Percentiles rank a stretch among this genome's conserved stretches.
Evolutionary conservation across 2,113 vertebrate genomes (phyloP).

Genomic region (Megaleporinus macrocephalus): DNA sequence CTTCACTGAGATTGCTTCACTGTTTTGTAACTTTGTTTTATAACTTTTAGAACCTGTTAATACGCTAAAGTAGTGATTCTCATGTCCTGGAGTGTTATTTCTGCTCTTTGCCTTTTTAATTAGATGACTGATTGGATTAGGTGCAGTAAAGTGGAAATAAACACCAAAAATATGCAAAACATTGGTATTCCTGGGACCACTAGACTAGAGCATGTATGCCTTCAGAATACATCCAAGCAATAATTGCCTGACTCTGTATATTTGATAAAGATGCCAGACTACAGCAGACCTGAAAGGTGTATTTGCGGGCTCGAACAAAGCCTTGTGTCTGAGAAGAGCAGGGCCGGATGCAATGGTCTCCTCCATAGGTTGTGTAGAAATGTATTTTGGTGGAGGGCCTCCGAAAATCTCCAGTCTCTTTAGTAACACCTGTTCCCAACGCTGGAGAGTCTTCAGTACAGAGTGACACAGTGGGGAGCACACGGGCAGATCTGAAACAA

Average conservation of each 20-base stretch:
- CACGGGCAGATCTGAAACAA: conserved; percentile 89
- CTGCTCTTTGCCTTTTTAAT: too few species aligned
- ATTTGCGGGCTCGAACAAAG: conserved; percentile 92
- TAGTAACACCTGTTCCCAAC: conserved; percentile 95
- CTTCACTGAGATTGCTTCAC: too few species aligned
- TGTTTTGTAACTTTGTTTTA: too few species aligned
- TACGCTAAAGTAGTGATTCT: too few species aligned
- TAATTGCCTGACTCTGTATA: background rate
- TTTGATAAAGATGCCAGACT: background rate
- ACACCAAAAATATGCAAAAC: too few species aligned
- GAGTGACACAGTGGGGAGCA: conserved; percentile 92
- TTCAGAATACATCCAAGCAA: background rate
- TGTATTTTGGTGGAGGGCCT: conserved; percentile 89
- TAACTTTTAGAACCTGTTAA: too few species aligned
- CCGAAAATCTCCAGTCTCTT: conserved; percentile 90
- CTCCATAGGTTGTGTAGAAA: conserved; percentile 83
- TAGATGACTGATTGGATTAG: too few species aligned
- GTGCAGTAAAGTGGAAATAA: too few species aligned
- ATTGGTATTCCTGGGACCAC: too few species aligned
- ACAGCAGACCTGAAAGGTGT: conserved; percentile 89
- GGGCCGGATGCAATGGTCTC: conserved; percentile 85
- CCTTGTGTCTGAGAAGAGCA: conserved; percentile 94
- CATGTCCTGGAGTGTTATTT: too few species aligned
- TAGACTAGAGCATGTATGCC: background rate
- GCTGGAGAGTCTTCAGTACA: conserved; percentile 91